Evolutionary conservation across 2,888 invertebrate genomes (phyloP), one percentile per base, ranked within the genome.

Genomic region (Horisme vitalbata): DNA sequence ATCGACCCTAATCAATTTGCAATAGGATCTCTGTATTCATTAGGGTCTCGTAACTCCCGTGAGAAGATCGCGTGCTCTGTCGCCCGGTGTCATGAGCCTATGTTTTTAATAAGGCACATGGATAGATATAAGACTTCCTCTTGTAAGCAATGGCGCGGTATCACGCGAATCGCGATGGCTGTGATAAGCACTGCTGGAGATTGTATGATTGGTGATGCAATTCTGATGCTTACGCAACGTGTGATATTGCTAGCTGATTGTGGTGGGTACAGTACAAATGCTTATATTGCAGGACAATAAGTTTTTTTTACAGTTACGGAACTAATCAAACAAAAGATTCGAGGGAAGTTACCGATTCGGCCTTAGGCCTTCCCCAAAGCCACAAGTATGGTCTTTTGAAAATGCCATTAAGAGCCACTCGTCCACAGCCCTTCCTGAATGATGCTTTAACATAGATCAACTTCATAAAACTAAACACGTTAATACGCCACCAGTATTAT

Each of bases 1-100:
- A 51, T 47, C 23, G 12, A 34, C 47, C 24, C 35, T 44, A 41
- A 38, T 26, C 26, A 43, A 8, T 34, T 34, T 20, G 41, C 33
- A 35, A 41, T 45, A 41, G 13, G 37, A 49, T 24, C 41, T 47
- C 10, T 6, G 38, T 46, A 51, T 43, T 48, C 43, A 53, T 51
- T 46, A 15, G 41, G 38, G 44, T 52, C 48, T 51, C 45, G 55
- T 52, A 49, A 45, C 32, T 41, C 38, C n/a, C n/a, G n/a, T n/a
- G n/a, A n/a, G n/a, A n/a, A n/a, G 41, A 58, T 58, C 56, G 58
- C 58, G 58, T 58, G 58, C 45, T 13, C 37, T 41, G 47, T 41
- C 31, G 34, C 37, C 47, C 31, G 52, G 37, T 56, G 52, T 54
- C 45, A 35, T 31, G 39, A 36, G 52, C 23, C 4, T 43, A 43